Base-by-base conservation (phyloP, 2,888 invertebrate genomes). In the Coremacera marginata region DNA sequence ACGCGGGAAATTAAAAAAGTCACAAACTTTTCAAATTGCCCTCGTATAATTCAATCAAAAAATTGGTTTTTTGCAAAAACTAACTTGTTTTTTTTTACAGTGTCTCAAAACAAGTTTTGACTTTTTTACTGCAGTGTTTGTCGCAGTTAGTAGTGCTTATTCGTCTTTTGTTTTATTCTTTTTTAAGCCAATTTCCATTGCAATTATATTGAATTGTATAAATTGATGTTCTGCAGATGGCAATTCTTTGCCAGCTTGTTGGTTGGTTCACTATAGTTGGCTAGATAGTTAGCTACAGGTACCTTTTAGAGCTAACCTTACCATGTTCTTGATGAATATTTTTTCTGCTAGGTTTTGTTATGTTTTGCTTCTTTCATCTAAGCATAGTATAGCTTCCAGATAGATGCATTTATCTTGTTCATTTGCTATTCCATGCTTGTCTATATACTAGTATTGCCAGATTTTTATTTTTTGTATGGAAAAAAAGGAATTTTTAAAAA, bases 361-460 rank as follows among this genome's bases (percentile, higher is more conserved):
- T 34, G 34, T 65, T 16, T 65, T 65, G 19, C 55, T 9, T 55
- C 22, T n/a, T 55, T 22, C 55, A 22, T 14, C 19, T 37, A 67
- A 37, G 37, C 67, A 22, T 37, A 55, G 70, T 22, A 51, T 44
- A 72, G 25, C 44, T 60, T 60, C 34, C 72, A 60, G 34, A 65
- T 65, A 60, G 34, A 65, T 65, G 74, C 51, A 74, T 79, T 78
- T 79, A 79, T 81, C 80, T 77, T 79, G 81, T 81, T 82, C 82
- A 81, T 81, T 80, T 82, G 76, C 78, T 79, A 81, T 81, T 82
- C 80, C 79, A 80, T 67, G 67, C 67, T 55, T 55, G 74, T 67
- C 65, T 34, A 34, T 22, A 31, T n/a, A n/a, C n/a, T n/a, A n/a
- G n/a, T n/a, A n/a, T n/a, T n/a, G n/a, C n/a, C n/a, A n/a, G n/a